Conservation (phyloP, 2,888 invertebrate species). For the Mythimna loreyi region DNA sequence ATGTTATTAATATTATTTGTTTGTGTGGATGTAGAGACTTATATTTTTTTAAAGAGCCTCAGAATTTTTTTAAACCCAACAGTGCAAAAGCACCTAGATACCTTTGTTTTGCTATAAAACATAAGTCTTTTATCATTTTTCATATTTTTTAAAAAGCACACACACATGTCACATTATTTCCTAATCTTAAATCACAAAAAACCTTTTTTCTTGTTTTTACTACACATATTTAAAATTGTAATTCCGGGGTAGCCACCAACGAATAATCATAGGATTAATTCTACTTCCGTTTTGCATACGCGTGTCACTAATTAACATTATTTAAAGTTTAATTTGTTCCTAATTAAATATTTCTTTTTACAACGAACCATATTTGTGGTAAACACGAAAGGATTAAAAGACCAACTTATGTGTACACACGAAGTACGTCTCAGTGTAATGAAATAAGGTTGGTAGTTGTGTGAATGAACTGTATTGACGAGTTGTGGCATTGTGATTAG, state of each 20-base stretch:
- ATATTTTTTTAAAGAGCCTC: too few relatives aligned
- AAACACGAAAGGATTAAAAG: constrained; percentile 57
- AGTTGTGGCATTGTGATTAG: constrained; percentile 66
- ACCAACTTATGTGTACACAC: constrained; percentile 3
- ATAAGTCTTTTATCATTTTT: not conserved
- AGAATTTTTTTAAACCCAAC: too few relatives aligned
- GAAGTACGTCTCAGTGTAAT: constrained; percentile 2
- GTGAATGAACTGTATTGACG: not conserved
- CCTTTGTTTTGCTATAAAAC: too few relatives aligned
- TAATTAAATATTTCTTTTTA: constrained; percentile 69
- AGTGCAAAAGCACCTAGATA: too few relatives aligned
- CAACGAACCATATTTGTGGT: constrained; percentile 61
- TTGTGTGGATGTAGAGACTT: too few relatives aligned
- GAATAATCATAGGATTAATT: constrained; percentile 49
- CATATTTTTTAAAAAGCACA: not conserved
- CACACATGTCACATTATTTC: not conserved
- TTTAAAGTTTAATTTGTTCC: constrained; percentile 66
- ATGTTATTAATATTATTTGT: too few relatives aligned
- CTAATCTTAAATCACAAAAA: constrained; percentile 23
- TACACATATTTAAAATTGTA: constrained; percentile 26
- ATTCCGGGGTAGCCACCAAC: constrained; percentile 51
- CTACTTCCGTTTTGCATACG: constrained; percentile 45
- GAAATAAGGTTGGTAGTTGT: constrained; percentile 26
- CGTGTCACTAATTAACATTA: constrained; percentile 55
- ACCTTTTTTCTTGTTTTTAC: constrained; percentile 2